Evolutionary conservation across 2,797 vertebrate genomes (phyloP), one percentile per base, ranked within the genome.

Genomic region (Gymnodraco acuticeps): DNA sequence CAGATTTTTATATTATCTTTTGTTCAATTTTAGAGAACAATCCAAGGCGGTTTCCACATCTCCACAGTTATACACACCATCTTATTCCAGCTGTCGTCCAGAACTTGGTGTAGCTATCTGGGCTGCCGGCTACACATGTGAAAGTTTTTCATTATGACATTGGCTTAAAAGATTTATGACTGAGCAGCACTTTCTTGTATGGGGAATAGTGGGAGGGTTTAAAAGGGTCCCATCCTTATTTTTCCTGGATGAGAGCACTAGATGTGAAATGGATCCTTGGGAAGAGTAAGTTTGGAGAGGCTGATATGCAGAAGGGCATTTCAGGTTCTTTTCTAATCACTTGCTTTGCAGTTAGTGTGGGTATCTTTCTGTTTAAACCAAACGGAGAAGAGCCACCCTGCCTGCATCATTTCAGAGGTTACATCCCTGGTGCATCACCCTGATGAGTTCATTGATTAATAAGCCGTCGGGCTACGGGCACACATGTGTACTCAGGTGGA

Each of bases 131-230:
- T 88, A 89, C 83, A 93, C 80, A 87, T 90, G 85, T 86, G 88
- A 92, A 93, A 87, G 85, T 93, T 91, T 82, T 38, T 85, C 87
- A 88, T 92, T 83, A 90, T 93, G 88, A 90, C 88, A 83, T 81
- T 91, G 89, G 86, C 80, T 93, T 89, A 77, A 93, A 91, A 84
- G 76, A 90, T 93, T 89, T 90, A 92, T 93, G 90, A 89, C 81
- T 54, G 82, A 86, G 86, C 77, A 59, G 81, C 79, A 83, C 73
- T 88, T 87, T 88, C 76, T 53, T 73, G 86, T 84, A 80, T 42
- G 78, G 54, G 61, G 56, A 64, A 75, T 75, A 75, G 87, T 52
- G 42, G 46, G 61, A 27, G 65, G 63, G 79, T 89, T 86, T 73
- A 81, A 88, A 84, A 81, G 83, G 78, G 76, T 79, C 63, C 78